Percentiles rank a stretch among this genome's conserved stretches.
Evolutionary conservation across 2,113 vertebrate genomes (phyloP).

Genomic region (Python bivittatus): DNA sequence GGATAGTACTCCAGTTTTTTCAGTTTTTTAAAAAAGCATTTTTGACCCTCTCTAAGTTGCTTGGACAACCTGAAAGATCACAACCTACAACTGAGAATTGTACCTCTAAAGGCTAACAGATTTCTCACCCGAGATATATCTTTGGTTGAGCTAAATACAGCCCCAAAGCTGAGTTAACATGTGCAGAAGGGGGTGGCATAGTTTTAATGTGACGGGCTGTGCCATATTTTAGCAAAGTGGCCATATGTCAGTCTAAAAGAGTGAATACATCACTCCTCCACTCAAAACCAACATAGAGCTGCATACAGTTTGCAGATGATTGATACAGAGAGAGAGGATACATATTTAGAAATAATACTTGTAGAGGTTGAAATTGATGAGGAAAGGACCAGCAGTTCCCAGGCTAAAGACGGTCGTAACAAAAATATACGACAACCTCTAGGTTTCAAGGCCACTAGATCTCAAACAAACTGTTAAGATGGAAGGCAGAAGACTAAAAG

Average conservation of each 20-base stretch:
- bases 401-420: neutral
- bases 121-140: neutral
- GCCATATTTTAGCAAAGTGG: neutral
- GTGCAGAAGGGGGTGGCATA: neutral
- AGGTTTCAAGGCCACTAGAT: neutral
- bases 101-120: neutral
- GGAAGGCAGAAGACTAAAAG: neutral
- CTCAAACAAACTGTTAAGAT: neutral
- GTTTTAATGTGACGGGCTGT: neutral
- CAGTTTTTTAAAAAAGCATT: neutral
- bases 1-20: neutral
- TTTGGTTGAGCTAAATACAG: neutral
- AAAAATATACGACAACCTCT: neutral
- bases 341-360: neutral
- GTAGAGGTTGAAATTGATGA: neutral
- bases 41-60: neutral
- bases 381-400: neutral
- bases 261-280: neutral
- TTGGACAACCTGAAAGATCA: neutral
- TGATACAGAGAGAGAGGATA: neutral
- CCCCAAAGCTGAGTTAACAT: neutral
- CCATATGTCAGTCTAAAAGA: neutral
- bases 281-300: neutral
- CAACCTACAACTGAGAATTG: neutral
- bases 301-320: neutral